Base-by-base conservation (phyloP, 2,888 invertebrate species). In the Geophilus truncorum region DNA sequence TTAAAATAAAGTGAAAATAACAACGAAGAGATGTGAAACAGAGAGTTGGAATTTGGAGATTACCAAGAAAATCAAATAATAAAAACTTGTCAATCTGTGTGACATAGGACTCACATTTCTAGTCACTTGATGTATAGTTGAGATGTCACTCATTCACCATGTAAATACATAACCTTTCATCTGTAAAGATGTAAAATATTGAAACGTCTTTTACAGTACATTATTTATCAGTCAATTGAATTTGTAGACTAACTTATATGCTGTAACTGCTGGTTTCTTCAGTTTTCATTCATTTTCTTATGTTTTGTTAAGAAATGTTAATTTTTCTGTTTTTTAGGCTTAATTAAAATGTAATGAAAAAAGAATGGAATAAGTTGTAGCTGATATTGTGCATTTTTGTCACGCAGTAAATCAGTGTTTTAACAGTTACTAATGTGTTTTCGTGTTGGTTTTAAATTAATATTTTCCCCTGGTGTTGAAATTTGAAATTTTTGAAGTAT, bases 101-200 rank as follows among this genome's bases (percentile, higher is more conserved):
- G 57, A 57, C 57, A 9, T 57, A 57, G 57, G 57, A 23, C 18
- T 57, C 57, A 57, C 23, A 57, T 57, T 57, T 57, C 57, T 57
- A 57, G 57, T 57, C 57, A 57, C 57, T 57, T 57, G 57, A 57
- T 57, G 57, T 57, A 57, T 57, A 57, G 57, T 57, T 57, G 23
- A 57, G 57, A 57, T 57, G 57, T 57, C 57, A 57, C 57, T 57
- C 57, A 57, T 57, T 57, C 57, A 57, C 57, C 57, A 57, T 57
- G 57, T 57, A 57, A 57, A 57, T 57, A 57, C 57, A 57, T 57
- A 57, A 57, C 57, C 57, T 57, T 57, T 57, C 57, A 57, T 57
- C 57, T 57, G 57, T 57, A 57, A 57, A 57, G 57, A 57, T 57
- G 57, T 57, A 57, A 57, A 57, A 57, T 57, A 57, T 57, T 57